phyloP scores from a whole-genome alignment of 2,888 invertebrate genomes.

The Tribolium freemani region DNA sequence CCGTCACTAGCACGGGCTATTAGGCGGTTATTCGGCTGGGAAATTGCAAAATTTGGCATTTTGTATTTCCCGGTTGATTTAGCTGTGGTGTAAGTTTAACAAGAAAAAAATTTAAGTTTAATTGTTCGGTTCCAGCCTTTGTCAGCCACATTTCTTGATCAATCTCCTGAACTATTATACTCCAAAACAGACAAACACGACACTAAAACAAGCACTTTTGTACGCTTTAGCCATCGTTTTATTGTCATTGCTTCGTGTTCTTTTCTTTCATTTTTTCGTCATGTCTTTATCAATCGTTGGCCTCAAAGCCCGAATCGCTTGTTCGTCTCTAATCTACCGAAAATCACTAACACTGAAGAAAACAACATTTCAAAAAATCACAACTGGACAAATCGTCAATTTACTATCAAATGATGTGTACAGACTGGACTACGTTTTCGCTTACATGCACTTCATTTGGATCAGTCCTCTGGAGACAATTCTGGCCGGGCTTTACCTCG shows the following conservation, averaged over 20 bases:
- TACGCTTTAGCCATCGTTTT: slow-evolving; percentile 1
- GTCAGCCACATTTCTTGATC: slow-evolving; percentile 56
- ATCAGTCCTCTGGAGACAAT: slow-evolving; percentile 83
- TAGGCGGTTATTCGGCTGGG: slow-evolving; percentile 57
- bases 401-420: slow-evolving; percentile 88
- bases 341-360: slow-evolving; percentile 80
- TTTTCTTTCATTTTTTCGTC: slow-evolving; percentile 1
- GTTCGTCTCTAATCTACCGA: slow-evolving; percentile 84
- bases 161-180: slow-evolving; percentile 57
- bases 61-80: slow-evolving; percentile 57
- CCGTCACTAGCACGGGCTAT: slow-evolving; percentile 57
- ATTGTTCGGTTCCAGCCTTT: slow-evolving; percentile 47
- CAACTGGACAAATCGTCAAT: slow-evolving; percentile 73
- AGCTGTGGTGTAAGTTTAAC: slow-evolving; percentile 51
- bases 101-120: neutral
- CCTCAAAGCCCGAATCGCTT: slow-evolving; percentile 37
- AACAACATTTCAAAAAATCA: slow-evolving; percentile 87
- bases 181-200: slow-evolving; percentile 51
- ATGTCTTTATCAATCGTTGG: neutral
- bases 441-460: slow-evolving; percentile 86
- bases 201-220: slow-evolving; percentile 48
- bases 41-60: slow-evolving; percentile 56
- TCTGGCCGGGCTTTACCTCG: slow-evolving; percentile 76
- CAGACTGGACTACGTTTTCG: slow-evolving; percentile 84
- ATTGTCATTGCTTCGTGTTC: slow-evolving; percentile 1